These are phyloP conservation scores for Bathynomus jamesi DNA, from an alignment of 1,140 invertebrate genomes.

Conservation along the genomic window DNA sequence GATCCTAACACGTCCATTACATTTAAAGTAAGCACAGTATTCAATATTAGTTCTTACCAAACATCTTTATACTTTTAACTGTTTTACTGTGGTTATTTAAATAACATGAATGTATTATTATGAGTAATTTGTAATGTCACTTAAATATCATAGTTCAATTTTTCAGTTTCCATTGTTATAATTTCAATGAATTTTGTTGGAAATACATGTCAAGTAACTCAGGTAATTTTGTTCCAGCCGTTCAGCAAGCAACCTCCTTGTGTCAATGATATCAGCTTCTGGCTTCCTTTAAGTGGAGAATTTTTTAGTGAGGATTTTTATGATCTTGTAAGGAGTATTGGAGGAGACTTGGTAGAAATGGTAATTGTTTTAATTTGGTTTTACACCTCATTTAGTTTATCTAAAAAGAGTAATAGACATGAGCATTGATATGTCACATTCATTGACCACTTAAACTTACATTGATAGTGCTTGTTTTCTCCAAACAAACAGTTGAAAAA, in stretches of 20 bases:
- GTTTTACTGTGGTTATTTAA: background rate
- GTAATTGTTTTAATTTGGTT: conserved; percentile 50
- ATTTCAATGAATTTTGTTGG: background rate
- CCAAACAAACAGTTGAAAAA: no score
- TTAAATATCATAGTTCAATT: background rate
- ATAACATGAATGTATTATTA: background rate
- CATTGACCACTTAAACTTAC: no score
- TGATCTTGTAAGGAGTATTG: conserved; percentile 79
- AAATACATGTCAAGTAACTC: background rate
- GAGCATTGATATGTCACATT: no score
- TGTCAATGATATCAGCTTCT: conserved; percentile 92
- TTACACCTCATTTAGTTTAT: no score
- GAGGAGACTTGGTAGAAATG: conserved; percentile 86
- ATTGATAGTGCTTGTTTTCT: no score
- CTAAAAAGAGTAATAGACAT: no score
- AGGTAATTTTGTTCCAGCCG: conserved; percentile 69
- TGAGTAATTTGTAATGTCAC: background rate
- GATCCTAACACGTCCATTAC: conserved; percentile 55
- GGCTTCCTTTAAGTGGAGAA: conserved; percentile 63
- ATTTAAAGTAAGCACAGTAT: conserved; percentile 53
- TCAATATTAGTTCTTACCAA: background rate
- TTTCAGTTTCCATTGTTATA: background rate
- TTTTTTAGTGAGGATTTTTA: conserved; percentile 87
- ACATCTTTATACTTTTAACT: background rate
- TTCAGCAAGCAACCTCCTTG: conserved; percentile 85